Evolutionary conservation across 2,113 vertebrate genomes (phyloP).

Genomic region (Orthonyx spaldingii): DNA sequence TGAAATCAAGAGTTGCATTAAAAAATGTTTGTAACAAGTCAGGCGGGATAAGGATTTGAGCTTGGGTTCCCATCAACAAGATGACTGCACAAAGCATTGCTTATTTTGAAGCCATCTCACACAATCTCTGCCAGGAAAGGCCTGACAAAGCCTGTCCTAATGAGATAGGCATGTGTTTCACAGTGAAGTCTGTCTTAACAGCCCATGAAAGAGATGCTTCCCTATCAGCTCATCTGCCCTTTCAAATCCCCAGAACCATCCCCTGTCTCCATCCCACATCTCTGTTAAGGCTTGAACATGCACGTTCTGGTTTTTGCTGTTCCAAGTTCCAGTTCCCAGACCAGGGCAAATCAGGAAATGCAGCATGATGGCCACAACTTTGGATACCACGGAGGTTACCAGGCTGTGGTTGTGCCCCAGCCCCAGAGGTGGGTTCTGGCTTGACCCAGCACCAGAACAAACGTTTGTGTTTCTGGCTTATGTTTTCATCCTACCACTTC

Average conservation of each 20-base stretch:
- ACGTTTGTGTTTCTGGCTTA: fast-evolving
- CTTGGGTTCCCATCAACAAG: neutral
- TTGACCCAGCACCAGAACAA: neutral
- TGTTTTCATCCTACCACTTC: neutral
- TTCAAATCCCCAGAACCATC: neutral
- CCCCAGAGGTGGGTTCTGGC: neutral
- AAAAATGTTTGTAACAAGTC: neutral
- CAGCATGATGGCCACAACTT: neutral
- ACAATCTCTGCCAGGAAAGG: neutral
- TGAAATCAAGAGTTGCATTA: neutral
- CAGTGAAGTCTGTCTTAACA: neutral
- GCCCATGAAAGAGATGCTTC: neutral
- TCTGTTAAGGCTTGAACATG: neutral
- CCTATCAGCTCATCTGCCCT: neutral
- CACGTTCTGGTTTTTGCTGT: neutral
- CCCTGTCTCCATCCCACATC: neutral
- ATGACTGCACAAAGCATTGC: neutral
- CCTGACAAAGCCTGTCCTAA: neutral
- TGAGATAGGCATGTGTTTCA: neutral
- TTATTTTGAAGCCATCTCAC: neutral
- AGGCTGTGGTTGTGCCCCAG: neutral
- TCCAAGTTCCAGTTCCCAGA: neutral
- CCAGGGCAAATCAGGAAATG: neutral
- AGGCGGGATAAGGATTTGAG: neutral
- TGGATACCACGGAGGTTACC: fast-evolving